Percentiles rank a stretch among this genome's conserved stretches.
Conservation (phyloP, 1,140 invertebrate species). For the Ceratina japonica region DNA sequence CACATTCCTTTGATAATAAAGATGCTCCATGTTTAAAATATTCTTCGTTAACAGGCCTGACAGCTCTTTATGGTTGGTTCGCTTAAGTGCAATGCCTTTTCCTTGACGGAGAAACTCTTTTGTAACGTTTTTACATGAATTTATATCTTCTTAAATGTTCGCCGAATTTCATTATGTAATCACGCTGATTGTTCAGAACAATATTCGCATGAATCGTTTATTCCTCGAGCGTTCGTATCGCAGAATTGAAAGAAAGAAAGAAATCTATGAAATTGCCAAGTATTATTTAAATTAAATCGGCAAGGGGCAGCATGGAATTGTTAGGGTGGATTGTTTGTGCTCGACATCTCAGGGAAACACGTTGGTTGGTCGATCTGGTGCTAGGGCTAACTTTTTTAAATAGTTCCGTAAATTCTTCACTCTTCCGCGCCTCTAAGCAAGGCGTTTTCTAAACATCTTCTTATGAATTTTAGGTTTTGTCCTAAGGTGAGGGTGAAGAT, state of each 20-base stretch:
- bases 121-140: too few species aligned
- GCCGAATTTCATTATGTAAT: too few species aligned
- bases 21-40: not conserved
- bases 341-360: not conserved
- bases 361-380: conserved; percentile 8
- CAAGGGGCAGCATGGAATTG: not conserved
- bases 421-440: conserved; percentile 26
- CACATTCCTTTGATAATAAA: not conserved
- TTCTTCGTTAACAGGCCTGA: not conserved
- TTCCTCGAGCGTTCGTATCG: too few species aligned
- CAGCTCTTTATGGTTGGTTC: not conserved
- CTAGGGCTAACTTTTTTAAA: conserved; percentile 21
- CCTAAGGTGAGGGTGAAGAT: conserved; percentile 47
- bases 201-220: too few species aligned
- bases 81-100: not conserved
- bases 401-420: conserved; percentile 17
- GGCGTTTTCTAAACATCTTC: conserved; percentile 43
- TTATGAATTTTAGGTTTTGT: conserved; percentile 52
- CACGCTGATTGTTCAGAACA: too few species aligned
- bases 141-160: too few species aligned
- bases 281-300: not conserved
- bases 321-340: conserved; percentile 6
- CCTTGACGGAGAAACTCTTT: too few species aligned
- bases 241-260: too few species aligned
- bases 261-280: too few species aligned